Conservation (phyloP, 2,888 invertebrate genomes). For the Reticulitermes lucifugus region DNA sequence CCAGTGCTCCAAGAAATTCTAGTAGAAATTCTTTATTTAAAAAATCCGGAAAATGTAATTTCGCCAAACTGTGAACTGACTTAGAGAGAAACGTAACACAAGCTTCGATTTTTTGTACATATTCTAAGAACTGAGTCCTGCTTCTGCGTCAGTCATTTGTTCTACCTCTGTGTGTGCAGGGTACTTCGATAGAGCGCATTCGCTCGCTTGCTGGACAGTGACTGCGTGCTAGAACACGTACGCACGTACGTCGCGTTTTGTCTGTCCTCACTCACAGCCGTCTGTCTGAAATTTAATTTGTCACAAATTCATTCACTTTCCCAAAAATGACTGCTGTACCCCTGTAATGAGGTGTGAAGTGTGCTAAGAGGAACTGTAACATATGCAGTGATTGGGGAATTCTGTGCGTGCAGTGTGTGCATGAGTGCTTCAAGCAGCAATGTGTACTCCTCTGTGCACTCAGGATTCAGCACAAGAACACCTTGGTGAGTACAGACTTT, state of each 20-base stretch:
- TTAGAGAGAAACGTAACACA: neutral
- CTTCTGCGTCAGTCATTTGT: conserved; percentile 13
- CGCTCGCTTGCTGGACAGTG: neutral
- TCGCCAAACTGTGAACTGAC: neutral
- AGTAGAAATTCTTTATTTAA: no score
- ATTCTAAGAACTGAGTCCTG: neutral
- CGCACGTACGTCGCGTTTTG: no score
- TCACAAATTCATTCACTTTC: no score
- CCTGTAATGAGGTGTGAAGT: no score
- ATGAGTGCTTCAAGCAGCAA: neutral
- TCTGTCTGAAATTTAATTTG: no score
- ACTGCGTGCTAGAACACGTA: no score
- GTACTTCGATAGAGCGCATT: neutral
- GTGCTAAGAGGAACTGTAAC: no score
- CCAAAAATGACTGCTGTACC: no score
- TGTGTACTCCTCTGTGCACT: neutral
- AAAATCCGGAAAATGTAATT: neutral
- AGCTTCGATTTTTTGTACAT: neutral
- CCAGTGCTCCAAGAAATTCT: no score
- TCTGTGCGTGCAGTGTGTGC: neutral
- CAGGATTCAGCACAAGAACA: neutral
- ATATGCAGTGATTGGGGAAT: no score
- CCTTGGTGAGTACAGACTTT: neutral
- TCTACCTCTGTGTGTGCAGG: neutral
- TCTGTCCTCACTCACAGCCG: no score